Conservation (phyloP, 2,888 invertebrate species). For the Lepidonotus clava region DNA sequence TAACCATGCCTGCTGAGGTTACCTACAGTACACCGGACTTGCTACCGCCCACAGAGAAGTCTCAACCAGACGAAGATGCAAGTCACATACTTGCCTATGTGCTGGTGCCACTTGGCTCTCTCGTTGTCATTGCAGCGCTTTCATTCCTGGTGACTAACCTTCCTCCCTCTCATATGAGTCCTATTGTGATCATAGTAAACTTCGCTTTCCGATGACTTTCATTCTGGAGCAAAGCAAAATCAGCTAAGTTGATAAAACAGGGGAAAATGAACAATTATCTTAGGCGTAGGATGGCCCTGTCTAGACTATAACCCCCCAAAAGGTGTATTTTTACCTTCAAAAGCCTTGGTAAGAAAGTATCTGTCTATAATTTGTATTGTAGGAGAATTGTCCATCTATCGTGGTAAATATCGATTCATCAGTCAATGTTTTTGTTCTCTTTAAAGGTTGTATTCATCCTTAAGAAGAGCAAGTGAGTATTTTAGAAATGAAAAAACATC, state of each 20-base stretch:
- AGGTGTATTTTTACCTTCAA: not conserved
- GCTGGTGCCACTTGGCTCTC: slow-evolving; percentile 57
- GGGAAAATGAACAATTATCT: too few species aligned
- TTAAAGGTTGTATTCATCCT: slow-evolving; percentile 58
- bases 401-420: not conserved
- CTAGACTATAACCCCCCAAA: too few species aligned
- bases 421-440: not conserved
- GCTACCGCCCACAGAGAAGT: slow-evolving; percentile 40
- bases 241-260: too few species aligned
- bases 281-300: too few species aligned
- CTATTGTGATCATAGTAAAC: too few species aligned
- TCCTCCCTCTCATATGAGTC: not conserved
- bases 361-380: not conserved
- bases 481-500: too few species aligned
- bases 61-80: not conserved
- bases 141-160: slow-evolving; percentile 57
- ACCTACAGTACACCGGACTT: slow-evolving; percentile 29
- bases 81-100: slow-evolving; percentile 58
- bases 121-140: slow-evolving; percentile 54
- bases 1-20: not conserved
- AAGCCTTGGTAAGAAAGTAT: not conserved
- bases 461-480: slow-evolving; percentile 59
- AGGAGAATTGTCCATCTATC: too few species aligned
- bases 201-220: too few species aligned
- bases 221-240: too few species aligned